phyloP scores from a whole-genome alignment of 2,113 vertebrate genomes.

The Albula goreensis region DNA sequence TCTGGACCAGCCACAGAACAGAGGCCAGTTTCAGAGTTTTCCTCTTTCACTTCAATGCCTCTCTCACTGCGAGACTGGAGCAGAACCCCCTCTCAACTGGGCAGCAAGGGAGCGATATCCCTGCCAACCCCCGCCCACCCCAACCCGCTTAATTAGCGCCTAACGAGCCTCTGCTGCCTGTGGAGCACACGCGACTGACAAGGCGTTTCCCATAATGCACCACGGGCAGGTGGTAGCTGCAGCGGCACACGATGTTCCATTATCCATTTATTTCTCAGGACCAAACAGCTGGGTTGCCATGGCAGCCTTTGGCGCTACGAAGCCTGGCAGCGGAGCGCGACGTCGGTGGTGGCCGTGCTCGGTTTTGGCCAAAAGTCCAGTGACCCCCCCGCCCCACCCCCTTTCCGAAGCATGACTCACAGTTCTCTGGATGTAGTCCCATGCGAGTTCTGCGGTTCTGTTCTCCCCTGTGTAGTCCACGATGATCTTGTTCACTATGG shows the following conservation, averaged over 20 bases:
- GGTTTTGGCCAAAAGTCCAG: background rate
- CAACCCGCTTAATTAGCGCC: background rate
- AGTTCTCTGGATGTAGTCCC: slow-evolving; percentile 88
- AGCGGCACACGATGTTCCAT: too few species aligned
- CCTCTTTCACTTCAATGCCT: too few species aligned
- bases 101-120: too few species aligned
- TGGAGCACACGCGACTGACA: background rate
- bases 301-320: background rate
- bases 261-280: too few species aligned
- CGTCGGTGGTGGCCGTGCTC: background rate
- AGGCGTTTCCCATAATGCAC: slow-evolving; percentile 4
- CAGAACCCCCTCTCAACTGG: too few species aligned
- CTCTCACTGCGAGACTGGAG: too few species aligned
- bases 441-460: slow-evolving; percentile 72
- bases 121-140: background rate
- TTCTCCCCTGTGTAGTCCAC: slow-evolving; percentile 64
- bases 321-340: background rate
- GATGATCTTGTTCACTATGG: slow-evolving; percentile 69
- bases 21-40: too few species aligned
- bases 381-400: too few species aligned
- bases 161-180: background rate
- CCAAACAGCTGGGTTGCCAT: background rate
- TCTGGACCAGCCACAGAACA: background rate
- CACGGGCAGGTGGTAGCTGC: too few species aligned
- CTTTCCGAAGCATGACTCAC: slow-evolving; percentile 56